Base-by-base conservation (phyloP, 2,797 vertebrate genomes). In the Phalanger gymnotis region DNA sequence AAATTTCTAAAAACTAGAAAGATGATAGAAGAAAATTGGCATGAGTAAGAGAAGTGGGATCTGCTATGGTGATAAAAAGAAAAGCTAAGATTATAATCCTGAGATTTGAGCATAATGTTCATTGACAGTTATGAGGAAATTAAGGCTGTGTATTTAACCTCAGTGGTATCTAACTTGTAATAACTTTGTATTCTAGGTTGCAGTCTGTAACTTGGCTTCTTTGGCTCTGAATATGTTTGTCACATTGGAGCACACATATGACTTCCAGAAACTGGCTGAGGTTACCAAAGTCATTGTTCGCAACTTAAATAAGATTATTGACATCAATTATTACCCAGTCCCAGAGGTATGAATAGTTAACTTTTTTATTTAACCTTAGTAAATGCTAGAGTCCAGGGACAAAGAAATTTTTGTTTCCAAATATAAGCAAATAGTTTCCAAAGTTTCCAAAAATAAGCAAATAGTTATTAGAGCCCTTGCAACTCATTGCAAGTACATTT, bases 141-240 rank as follows among this genome's bases (percentile, higher is more conserved):
- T 9, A 91, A 92, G 96, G 91, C 55, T 92, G 2, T 92, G 10
- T 96, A 93, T 87, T 96, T 96, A 54, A 96, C 93, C 1, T 11
- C 53, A 93, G 22, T 51, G 73, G 9, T 87, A 4, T 87, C 40
- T 87, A 87, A 87, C 40, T 87, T 87, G n/a, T 87, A 87, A 47
- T 94, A 91, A 94, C 22, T 97, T 94, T 97, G 53, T 51, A 1
- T 81, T 93, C 4, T 94, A 99, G 99, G 99, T 99, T 56, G 99
- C 99, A 0, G 99, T 99, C 19, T 99, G 99, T 95, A 99, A 99
- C 92, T 98, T 99, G 98, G 99, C 99, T 54, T 99, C 99, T 27
- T 95, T 99, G 0, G 99, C 99, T 1, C 98, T 99, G 87, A 99
- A 99, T 98, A 99, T 99, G 99, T 99, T 99, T 0, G 99, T 99